Percentiles rank a stretch among this genome's conserved stretches.
Evolutionary conservation across 2,888 invertebrate genomes (phyloP).

Genomic region (Agriopis marginaria): DNA sequence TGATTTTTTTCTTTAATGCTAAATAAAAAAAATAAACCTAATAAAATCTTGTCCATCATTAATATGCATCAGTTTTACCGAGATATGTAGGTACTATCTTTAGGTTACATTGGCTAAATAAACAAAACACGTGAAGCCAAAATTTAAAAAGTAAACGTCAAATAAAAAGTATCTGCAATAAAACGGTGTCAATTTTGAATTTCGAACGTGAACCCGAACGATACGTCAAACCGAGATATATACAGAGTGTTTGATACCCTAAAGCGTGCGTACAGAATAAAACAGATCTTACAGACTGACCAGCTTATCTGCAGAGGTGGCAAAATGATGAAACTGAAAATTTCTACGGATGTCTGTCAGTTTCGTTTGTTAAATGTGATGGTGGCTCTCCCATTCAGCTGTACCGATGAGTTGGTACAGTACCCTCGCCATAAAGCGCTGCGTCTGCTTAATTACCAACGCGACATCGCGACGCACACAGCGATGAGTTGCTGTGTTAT

Average conservation of each 20-base stretch:
- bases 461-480: conserved; percentile 37
- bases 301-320: neutral
- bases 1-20: no score
- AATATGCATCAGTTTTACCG: no score
- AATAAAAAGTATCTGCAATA: neutral
- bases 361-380: neutral
- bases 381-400: neutral
- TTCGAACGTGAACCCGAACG: conserved; percentile 11
- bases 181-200: conserved; percentile 13
- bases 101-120: no score
- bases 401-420: neutral
- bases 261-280: conserved; percentile 1
- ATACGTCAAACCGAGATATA: conserved; percentile 14
- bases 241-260: conserved; percentile 42
- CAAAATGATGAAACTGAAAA: neutral
- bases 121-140: neutral
- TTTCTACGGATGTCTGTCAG: neutral
- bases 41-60: no score
- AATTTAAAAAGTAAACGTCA: neutral
- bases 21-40: no score
- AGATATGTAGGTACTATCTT: no score
- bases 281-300: neutral
- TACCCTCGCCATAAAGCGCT: conserved; percentile 52
- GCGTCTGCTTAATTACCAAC: conserved; percentile 68
- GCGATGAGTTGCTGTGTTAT: conserved; percentile 47